Evolutionary conservation across 2,113 vertebrate species (phyloP), one percentile per base, ranked within the genome.

Genomic region (Oxyura jamaicensis): DNA sequence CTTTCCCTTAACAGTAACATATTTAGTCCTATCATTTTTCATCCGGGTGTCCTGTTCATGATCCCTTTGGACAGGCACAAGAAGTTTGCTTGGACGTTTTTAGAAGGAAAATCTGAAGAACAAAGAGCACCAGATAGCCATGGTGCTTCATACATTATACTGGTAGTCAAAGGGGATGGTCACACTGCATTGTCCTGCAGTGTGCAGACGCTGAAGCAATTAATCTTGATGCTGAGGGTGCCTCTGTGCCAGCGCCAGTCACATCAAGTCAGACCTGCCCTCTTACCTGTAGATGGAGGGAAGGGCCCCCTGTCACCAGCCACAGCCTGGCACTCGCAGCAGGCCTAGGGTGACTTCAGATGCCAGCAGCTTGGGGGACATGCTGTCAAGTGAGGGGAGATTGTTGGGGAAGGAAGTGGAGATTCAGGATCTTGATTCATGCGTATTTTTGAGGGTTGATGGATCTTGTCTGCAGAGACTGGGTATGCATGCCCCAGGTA

Each of bases 311-410:
- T 10, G 59, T 18, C 74, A 56, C 69, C 31, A 68, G 55, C 86
- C 58, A 83, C 65, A 97, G 71, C 28, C 62, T 83, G 83, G 65
- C 59, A 58, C 88, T 86, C n/a, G 6, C 78, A 72, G 67, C 63
- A 90, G 26, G 22, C 86, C n/a, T 88, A 86, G 78, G 77, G 29
- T 66, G 67, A 75, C 48, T 80, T 73, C 89, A 90, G 72, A 79
- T 79, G 48, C 52, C 85, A 94, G 67, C 63, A 86, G 56, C 59
- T 77, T 22, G 31, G 60, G 53, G 65, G 35, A 62, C 55, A 6
- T 80, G n/a, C 84, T 94, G 68, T 90, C 89, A 95, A 66, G 53
- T 26, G 67, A 79, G 26, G 87, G 62, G 62, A 89, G 95, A 77
- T 65, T 74, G 11, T 2, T 23, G 28, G 19, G 62, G 67, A 81